Conservation (phyloP, 2,888 invertebrate species). For the Erebia epiphron region DNA sequence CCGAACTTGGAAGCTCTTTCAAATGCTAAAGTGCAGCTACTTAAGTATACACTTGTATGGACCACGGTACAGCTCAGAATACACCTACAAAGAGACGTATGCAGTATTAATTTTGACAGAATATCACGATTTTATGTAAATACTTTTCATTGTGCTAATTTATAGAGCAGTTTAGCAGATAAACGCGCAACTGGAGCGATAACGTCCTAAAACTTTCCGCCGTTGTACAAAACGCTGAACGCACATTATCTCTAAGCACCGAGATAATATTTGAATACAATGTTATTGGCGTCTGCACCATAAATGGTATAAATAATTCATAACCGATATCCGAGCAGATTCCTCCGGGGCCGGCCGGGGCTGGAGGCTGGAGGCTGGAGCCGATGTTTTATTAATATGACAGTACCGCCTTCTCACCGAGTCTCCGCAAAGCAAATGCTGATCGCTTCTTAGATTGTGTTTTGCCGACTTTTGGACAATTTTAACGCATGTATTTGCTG, state of each 20-base stretch:
- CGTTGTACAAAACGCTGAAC: neutral
- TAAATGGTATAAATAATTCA: slow-evolving; percentile 53
- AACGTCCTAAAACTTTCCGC: neutral
- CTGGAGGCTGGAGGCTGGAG: slow-evolving; percentile 44
- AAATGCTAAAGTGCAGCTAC: too few relatives aligned
- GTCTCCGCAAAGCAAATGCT: slow-evolving; percentile 21
- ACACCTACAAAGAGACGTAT: too few relatives aligned
- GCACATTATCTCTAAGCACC: slow-evolving; percentile 27
- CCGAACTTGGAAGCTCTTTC: too few relatives aligned
- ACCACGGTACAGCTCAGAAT: too few relatives aligned
- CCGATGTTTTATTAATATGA: slow-evolving; percentile 52
- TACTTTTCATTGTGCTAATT: neutral
- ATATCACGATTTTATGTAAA: too few relatives aligned
- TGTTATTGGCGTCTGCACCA: slow-evolving; percentile 49
- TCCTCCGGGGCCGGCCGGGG: slow-evolving; percentile 37
- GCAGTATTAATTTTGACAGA: too few relatives aligned
- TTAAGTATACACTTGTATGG: too few relatives aligned
- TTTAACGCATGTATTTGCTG: slow-evolving; percentile 7
- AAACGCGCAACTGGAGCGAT: neutral
- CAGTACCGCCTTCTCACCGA: slow-evolving; percentile 30
- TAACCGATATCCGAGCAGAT: slow-evolving; percentile 38
- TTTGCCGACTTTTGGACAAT: slow-evolving; percentile 13
- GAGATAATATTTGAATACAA: slow-evolving; percentile 51
- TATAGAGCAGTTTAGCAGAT: neutral
- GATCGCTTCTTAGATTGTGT: slow-evolving; percentile 31